Percentiles rank a stretch among this genome's conserved stretches.
Conservation (phyloP, 2,888 invertebrate species). For the Eilema caniola region DNA sequence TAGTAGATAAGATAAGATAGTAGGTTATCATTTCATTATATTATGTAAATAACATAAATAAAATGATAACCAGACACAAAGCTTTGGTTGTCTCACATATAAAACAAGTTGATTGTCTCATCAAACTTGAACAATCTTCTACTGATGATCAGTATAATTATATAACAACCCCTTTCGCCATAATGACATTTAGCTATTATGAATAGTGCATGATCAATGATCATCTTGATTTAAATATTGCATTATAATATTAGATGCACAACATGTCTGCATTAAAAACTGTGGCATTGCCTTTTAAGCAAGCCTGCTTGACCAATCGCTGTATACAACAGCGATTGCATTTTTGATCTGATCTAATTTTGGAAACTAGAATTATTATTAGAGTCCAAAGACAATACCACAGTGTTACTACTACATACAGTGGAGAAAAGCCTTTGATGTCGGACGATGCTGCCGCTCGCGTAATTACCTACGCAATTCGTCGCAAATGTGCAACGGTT, state of each 20-base stretch:
- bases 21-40: neutral
- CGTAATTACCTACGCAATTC: too few species aligned
- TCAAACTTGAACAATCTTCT: neutral
- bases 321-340: neutral
- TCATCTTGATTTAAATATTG: constrained; percentile 19
- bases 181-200: constrained; percentile 14
- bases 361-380: too few species aligned
- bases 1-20: neutral
- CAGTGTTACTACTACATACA: too few species aligned
- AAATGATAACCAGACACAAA: neutral
- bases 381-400: too few species aligned
- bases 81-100: neutral
- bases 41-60: constrained; percentile 4
- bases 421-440: too few species aligned
- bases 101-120: neutral
- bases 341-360: neutral
- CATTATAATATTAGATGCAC: constrained; percentile 1
- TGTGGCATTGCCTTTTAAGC: neutral
- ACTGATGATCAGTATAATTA: too few species aligned
- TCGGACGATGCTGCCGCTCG: too few species aligned
- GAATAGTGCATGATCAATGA: constrained; percentile 27
- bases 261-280: neutral
- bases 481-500: too few species aligned
- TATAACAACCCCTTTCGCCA: neutral
- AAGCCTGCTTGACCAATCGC: neutral